A percentile compares a stretch with the other conserved stretches of the same genome.
Evolutionary conservation across 2,888 invertebrate genomes (phyloP).

Genomic region (Drosophila differens): DNA sequence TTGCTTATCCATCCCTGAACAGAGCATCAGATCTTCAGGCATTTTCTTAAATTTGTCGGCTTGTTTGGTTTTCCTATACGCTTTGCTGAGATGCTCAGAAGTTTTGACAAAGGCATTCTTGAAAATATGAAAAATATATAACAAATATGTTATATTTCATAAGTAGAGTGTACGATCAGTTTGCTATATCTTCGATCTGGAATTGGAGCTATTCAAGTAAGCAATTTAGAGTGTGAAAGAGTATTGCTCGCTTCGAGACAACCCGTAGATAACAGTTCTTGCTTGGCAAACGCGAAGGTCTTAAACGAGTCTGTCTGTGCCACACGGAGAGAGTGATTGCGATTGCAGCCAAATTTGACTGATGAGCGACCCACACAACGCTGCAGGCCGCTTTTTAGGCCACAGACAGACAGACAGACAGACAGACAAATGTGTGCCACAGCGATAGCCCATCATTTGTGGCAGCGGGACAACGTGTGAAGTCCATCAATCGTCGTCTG

Average conservation of each 20-base stretch:
- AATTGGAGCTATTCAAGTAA: not conserved
- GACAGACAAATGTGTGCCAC: conserved; percentile 1
- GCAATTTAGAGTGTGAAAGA: not conserved
- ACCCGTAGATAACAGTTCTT: not conserved
- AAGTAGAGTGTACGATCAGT: not conserved
- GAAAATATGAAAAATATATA: not conserved
- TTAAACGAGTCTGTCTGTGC: conserved; percentile 6
- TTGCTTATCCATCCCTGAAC: conserved; percentile 39
- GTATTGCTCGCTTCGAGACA: not conserved
- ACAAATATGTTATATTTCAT: not conserved
- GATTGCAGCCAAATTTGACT: conserved; percentile 74
- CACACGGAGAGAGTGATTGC: conserved; percentile 44
- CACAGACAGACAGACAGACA: not conserved
- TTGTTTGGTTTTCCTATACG: conserved; percentile 28
- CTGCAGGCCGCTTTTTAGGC: conserved; percentile 44
- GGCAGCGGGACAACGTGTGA: conserved; percentile 72
- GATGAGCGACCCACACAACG: conserved; percentile 79
- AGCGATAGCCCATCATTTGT: conserved; percentile 65
- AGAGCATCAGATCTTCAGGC: conserved; percentile 21
- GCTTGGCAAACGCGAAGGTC: not conserved
- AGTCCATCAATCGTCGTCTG: conserved; percentile 80
- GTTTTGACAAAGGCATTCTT: not conserved
- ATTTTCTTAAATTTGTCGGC: conserved; percentile 40
- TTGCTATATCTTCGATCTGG: not conserved
- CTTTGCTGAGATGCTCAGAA: not conserved